These are phyloP conservation scores for Agonopterix heracliana DNA, from an alignment of 2,888 invertebrate genomes.

Conservation along the genomic window DNA sequence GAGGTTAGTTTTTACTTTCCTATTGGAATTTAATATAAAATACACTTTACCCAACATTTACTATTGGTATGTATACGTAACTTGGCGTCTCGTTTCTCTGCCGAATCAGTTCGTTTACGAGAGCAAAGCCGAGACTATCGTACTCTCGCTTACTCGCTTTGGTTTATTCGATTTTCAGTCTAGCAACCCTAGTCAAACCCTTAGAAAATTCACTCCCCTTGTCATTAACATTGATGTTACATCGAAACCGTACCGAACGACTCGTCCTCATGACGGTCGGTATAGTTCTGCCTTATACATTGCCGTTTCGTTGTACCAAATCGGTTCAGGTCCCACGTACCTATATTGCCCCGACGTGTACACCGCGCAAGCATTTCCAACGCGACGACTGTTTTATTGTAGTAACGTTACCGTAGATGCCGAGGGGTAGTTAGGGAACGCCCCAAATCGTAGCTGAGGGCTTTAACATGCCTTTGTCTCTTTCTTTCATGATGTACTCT, in stretches of 20 bases:
- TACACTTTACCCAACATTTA: no score
- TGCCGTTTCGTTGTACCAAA: no score
- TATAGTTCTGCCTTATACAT: neutral
- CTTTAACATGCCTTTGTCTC: constrained; percentile 45
- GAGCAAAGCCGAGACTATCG: neutral
- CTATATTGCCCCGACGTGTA: no score
- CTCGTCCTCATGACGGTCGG: neutral
- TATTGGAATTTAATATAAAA: no score
- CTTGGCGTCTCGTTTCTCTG: no score
- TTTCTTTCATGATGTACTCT: constrained; percentile 41
- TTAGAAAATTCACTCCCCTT: constrained; percentile 13
- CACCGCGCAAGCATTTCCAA: no score
- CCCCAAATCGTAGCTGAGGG: constrained; percentile 41
- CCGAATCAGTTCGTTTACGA: no score
- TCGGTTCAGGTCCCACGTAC: no score
- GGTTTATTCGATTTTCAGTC: constrained; percentile 2
- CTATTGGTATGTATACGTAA: no score
- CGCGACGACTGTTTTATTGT: no score
- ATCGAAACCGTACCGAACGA: neutral
- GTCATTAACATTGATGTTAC: constrained; percentile 11
- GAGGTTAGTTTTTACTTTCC: no score
- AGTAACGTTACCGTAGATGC: constrained; percentile 16
- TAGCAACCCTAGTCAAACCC: constrained; percentile 17
- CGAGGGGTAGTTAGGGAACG: constrained; percentile 40
- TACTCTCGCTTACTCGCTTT: neutral